Conservation (phyloP, 2,797 vertebrate species). For the Steatocranus sp. region DNA sequence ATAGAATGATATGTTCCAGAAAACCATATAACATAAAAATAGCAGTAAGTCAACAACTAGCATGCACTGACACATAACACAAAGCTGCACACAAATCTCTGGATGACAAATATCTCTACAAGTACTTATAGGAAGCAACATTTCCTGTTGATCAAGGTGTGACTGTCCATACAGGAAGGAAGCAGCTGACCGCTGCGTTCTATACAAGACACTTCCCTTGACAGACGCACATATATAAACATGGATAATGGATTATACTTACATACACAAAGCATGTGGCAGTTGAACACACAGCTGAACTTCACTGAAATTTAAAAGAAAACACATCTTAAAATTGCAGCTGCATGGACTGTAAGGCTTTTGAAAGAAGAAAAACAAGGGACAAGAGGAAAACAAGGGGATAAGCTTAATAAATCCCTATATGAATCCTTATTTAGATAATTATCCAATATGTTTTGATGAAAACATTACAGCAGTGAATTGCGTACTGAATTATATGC, state of each 20-base stretch:
- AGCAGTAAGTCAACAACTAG: not conserved
- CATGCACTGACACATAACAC: not conserved
- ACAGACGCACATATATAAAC: not conserved
- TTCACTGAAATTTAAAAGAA: not conserved
- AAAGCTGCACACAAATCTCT: not conserved
- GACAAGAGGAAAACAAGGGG: not conserved
- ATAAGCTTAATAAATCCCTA: not conserved
- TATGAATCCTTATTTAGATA: not conserved
- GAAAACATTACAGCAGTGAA: not conserved
- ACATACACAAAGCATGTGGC: not conserved
- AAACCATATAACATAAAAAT: not conserved
- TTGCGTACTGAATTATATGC: not conserved
- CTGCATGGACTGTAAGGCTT: not conserved
- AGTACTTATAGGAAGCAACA: not conserved
- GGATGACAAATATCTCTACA: not conserved
- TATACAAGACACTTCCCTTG: not conserved
- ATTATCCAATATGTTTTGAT: not conserved
- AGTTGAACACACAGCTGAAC: not conserved
- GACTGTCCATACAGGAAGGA: constrained; percentile 30
- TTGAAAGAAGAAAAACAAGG: not conserved
- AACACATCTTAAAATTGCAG: not conserved
- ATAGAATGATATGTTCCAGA: not conserved
- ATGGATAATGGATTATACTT: not conserved
- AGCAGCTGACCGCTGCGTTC: not conserved
- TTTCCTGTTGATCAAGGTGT: constrained; percentile 6